A percentile compares a stretch with the other conserved stretches of the same genome.
These are phyloP conservation scores for Cryptus viduatorius DNA, from an alignment of 2,888 invertebrate genomes.

Conservation along the genomic window DNA sequence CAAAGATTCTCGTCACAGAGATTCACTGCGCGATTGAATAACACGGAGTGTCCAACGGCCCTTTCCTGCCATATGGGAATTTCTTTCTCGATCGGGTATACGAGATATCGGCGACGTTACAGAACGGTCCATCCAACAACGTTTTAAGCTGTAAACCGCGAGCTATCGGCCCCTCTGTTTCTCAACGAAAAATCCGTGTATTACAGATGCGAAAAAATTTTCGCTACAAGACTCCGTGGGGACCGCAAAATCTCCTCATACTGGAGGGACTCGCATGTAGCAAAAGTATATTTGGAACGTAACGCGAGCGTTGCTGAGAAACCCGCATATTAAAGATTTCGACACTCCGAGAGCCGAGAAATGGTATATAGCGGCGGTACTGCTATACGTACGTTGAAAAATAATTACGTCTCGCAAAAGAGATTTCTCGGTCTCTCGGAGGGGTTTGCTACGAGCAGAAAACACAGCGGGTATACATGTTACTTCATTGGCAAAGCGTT, in stretches of 20 bases:
- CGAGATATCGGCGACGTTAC: too few species aligned
- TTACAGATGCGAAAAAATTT: conserved; percentile 12
- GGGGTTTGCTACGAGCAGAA: neutral
- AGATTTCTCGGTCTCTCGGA: neutral
- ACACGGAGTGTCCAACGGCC: conserved; percentile 8
- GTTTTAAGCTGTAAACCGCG: too few species aligned
- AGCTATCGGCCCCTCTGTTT: too few species aligned
- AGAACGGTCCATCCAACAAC: too few species aligned
- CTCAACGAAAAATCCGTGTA: neutral
- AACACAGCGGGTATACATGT: conserved; percentile 3
- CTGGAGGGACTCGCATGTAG: conserved; percentile 27
- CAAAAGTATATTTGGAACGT: conserved; percentile 37
- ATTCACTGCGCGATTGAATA: neutral
- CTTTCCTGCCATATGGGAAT: conserved; percentile 31
- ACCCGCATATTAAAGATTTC: conserved; percentile 70
- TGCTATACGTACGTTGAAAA: conserved; percentile 53
- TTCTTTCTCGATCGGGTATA: neutral
- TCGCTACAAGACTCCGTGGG: conserved; percentile 14
- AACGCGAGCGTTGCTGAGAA: conserved; percentile 52
- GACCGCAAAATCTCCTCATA: conserved; percentile 34
- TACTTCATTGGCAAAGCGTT: conserved; percentile 52
- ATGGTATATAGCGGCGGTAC: conserved; percentile 14
- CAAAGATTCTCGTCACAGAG: neutral
- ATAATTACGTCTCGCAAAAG: conserved; percentile 68
- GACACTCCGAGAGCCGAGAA: conserved; percentile 56